These are phyloP conservation scores for Argyrosomus regius DNA, from an alignment of 2,797 vertebrate genomes.

Conservation along the genomic window DNA sequence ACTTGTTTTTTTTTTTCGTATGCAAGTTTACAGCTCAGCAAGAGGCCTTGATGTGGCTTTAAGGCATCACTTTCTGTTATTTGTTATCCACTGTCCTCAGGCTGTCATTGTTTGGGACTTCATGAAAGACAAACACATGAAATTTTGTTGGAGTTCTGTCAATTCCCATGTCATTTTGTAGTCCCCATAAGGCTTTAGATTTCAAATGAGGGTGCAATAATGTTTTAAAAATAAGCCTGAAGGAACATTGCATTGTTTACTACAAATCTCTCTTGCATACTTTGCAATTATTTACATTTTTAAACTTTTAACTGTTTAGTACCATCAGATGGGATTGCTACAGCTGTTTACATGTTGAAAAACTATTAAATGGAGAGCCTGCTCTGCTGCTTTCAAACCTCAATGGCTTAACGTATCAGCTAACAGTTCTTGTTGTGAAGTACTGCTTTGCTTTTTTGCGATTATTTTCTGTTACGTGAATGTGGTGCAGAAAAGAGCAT, in stretches of 20 bases:
- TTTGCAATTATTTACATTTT: conserved; percentile 5
- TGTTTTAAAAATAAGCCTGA: conserved; percentile 16
- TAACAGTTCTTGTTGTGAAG: background rate
- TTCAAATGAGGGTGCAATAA: conserved; percentile 16
- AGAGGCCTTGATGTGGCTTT: conserved; percentile 72
- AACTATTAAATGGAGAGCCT: background rate
- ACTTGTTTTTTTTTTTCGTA: conserved; percentile 66
- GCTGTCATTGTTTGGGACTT: conserved; percentile 57
- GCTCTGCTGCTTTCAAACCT: background rate
- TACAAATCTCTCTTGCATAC: background rate
- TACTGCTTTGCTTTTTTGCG: conserved; percentile 17
- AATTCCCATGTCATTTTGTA: conserved; percentile 37
- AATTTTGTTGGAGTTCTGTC: conserved; percentile 44
- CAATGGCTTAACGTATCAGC: background rate
- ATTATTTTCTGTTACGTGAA: conserved; percentile 50
- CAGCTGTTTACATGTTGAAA: background rate
- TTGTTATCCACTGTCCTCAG: conserved; percentile 62
- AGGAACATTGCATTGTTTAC: conserved; percentile 7
- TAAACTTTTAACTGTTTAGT: conserved; percentile 6
- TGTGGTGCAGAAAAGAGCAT: conserved; percentile 31
- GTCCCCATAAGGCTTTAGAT: conserved; percentile 28
- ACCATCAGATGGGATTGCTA: background rate
- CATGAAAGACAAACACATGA: conserved; percentile 63
- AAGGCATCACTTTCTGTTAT: conserved; percentile 63
- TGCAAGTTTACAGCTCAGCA: conserved; percentile 51